phyloP scores from a whole-genome alignment of 2,888 invertebrate species.

The Macrosiphum euphorbiae region DNA sequence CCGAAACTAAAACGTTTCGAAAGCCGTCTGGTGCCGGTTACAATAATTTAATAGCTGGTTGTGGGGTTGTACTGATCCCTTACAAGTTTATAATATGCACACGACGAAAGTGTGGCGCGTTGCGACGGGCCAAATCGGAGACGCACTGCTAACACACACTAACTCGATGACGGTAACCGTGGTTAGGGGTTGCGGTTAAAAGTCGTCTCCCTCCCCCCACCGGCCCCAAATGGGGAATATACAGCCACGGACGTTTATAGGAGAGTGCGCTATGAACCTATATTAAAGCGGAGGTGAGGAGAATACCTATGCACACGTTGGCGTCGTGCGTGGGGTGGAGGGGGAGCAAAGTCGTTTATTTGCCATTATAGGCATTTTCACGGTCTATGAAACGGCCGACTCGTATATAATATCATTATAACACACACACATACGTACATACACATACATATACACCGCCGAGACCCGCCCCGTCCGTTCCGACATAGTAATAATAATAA shows the following conservation, averaged over 20 bases:
- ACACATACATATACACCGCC: too few species aligned
- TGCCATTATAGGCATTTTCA: not conserved
- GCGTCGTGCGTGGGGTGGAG: not conserved
- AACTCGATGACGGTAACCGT: not conserved
- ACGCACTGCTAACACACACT: not conserved
- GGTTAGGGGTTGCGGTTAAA: not conserved
- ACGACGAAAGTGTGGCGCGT: not conserved
- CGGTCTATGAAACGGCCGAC: conserved; percentile 11
- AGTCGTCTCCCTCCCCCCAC: not conserved
- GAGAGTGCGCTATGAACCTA: not conserved
- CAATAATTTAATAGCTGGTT: not conserved
- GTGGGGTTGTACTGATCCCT: not conserved
- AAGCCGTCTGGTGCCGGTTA: not conserved
- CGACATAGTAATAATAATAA: not conserved
- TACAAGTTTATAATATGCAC: not conserved
- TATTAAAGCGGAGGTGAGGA: not conserved
- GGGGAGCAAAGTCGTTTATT: conserved; percentile 26
- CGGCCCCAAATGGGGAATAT: not conserved
- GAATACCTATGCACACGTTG: too few species aligned
- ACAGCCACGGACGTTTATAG: not conserved
- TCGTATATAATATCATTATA: not conserved
- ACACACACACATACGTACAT: too few species aligned
- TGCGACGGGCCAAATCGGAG: not conserved
- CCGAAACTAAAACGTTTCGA: not conserved
- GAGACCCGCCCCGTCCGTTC: not conserved